These are phyloP conservation scores for Hippolais icterina DNA, from an alignment of 2,113 vertebrate species.

Conservation along the genomic window DNA sequence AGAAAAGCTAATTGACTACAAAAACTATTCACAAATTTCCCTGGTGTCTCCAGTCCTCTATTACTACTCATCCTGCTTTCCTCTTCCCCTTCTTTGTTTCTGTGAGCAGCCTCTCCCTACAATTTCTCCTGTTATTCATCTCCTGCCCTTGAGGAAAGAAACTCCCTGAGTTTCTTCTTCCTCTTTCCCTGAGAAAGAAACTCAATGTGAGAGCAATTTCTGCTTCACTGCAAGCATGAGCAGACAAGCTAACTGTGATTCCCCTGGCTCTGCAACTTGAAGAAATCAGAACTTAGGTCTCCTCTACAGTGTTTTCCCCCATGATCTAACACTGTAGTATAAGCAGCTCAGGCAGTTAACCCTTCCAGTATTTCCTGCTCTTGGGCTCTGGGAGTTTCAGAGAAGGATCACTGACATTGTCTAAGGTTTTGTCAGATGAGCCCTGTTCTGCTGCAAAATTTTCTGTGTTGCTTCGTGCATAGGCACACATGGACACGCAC, in stretches of 20 bases:
- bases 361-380: not conserved
- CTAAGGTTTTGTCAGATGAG: not conserved
- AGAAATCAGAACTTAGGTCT: not conserved
- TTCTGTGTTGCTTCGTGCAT: not conserved
- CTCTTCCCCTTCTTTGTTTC: not conserved
- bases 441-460: not conserved
- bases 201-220: not conserved
- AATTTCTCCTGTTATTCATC: not conserved
- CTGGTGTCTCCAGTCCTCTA: not conserved
- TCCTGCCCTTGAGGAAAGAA: not conserved
- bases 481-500: rapidly evolving
- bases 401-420: not conserved
- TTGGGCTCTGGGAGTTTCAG: not conserved
- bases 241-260: not conserved
- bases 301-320: not conserved
- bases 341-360: not conserved
- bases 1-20: not conserved
- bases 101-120: not conserved
- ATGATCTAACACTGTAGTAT: not conserved
- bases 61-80: not conserved
- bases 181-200: not conserved
- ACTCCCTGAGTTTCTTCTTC: not conserved
- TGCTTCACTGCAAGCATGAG: not conserved
- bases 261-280: not conserved
- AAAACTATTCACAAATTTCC: not conserved